Conservation (phyloP, 2,797 vertebrate species). For the Bovichtus variegatus region DNA sequence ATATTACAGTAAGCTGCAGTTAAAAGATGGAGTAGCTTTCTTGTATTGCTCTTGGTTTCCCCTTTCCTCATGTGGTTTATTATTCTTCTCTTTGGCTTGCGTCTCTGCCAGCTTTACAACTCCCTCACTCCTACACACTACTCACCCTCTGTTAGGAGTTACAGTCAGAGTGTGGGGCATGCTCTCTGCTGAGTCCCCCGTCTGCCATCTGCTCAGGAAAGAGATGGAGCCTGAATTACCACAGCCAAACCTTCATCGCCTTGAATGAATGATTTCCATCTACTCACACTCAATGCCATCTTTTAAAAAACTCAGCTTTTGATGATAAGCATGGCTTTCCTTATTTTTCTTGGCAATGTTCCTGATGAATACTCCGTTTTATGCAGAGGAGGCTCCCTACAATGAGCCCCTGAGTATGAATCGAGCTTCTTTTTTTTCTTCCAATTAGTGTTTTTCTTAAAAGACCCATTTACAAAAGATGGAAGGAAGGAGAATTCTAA, state of each 20-base stretch:
- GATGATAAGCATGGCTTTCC: slow-evolving; percentile 67
- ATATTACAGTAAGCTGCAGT: slow-evolving; percentile 64
- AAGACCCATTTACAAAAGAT: slow-evolving; percentile 63
- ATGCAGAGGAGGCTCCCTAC: slow-evolving; percentile 40
- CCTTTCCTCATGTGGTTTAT: slow-evolving; percentile 78
- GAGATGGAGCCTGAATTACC: slow-evolving; percentile 60
- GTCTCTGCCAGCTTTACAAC: slow-evolving; percentile 72
- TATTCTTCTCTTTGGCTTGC: slow-evolving; percentile 72
- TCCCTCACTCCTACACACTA: slow-evolving; percentile 72
- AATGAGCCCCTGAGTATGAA: slow-evolving; percentile 39
- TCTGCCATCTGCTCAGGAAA: slow-evolving; percentile 76
- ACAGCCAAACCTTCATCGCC: slow-evolving; percentile 69
- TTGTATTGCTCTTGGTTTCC: slow-evolving; percentile 70
- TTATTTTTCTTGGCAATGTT: slow-evolving; percentile 77
- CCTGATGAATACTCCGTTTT: slow-evolving; percentile 60
- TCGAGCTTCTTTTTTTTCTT: slow-evolving; percentile 40
- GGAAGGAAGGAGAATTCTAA: slow-evolving; percentile 64
- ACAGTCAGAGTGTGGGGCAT: slow-evolving; percentile 67
- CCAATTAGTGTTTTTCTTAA: slow-evolving; percentile 69
- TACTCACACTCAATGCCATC: slow-evolving; percentile 57
- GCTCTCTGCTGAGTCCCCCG: slow-evolving; percentile 66
- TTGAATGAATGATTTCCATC: slow-evolving; percentile 78
- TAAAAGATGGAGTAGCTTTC: slow-evolving; percentile 71
- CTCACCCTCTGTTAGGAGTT: slow-evolving; percentile 76
- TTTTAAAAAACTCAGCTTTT: slow-evolving; percentile 49